Conservation (phyloP, 2,888 invertebrate genomes). For the Pandemis cinnamomeana region DNA sequence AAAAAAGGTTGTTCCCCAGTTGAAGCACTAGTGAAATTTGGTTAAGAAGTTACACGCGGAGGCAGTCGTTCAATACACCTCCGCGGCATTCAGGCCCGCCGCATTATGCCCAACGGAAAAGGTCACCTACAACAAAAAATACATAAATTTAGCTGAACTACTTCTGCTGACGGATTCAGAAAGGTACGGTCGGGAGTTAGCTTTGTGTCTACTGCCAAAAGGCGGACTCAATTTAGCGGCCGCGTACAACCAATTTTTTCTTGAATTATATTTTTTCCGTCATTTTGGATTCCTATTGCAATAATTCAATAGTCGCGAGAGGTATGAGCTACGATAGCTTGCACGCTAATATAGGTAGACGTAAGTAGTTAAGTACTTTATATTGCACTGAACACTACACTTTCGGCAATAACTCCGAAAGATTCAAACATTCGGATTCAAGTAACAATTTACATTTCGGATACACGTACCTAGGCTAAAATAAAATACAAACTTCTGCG, state of each 20-base stretch:
- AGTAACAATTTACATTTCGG: too few species aligned
- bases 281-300: not conserved
- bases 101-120: conserved; percentile 48
- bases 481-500: too few species aligned
- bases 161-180: conserved; percentile 33
- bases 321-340: not conserved
- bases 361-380: too few species aligned
- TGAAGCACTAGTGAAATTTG: conserved; percentile 58
- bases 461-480: too few species aligned
- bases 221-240: conserved; percentile 22
- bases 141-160: conserved; percentile 37
- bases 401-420: too few species aligned
- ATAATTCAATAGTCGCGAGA: too few species aligned
- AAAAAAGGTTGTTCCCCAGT: conserved; percentile 63
- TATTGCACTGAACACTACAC: too few species aligned
- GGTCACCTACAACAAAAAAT: conserved; percentile 47
- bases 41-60: conserved; percentile 61
- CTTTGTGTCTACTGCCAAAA: conserved; percentile 37
- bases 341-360: too few species aligned
- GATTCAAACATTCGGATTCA: too few species aligned
- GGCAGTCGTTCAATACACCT: conserved; percentile 53
- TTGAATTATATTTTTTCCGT: not conserved
- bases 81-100: conserved; percentile 43
- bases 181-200: conserved; percentile 29
- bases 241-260: conserved; percentile 9